Evolutionary conservation across 2,888 invertebrate species (phyloP).

Genomic region (Xestia ashworthii): DNA sequence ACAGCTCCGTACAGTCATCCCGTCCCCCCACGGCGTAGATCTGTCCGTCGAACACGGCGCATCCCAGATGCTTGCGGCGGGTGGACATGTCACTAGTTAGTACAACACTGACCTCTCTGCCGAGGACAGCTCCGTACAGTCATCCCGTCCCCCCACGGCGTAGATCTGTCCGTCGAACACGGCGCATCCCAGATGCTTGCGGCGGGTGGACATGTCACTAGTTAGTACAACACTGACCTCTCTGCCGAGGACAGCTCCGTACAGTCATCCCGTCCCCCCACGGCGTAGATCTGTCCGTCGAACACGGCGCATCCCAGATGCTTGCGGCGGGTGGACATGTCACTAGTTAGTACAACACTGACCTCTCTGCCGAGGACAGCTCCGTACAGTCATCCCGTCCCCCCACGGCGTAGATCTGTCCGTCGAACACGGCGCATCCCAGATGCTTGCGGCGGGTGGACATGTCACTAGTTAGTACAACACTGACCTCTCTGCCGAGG

Average conservation of each 20-base stretch:
- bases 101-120: conserved; percentile 82
- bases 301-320: conserved; percentile 99
- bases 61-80: conserved; percentile 98
- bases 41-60: conserved; percentile 99
- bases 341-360: conserved; percentile 73
- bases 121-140: conserved; percentile 98
- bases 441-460: conserved; percentile 99
- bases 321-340: conserved; percentile 98
- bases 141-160: conserved; percentile 99
- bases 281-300: conserved; percentile 99
- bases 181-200: conserved; percentile 99
- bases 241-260: conserved; percentile 96
- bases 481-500: conserved; percentile 89
- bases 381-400: conserved; percentile 99
- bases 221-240: conserved; percentile 74
- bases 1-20: conserved; percentile 99
- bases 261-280: conserved; percentile 99
- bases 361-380: conserved; percentile 92
- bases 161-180: conserved; percentile 99
- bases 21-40: conserved; percentile 99
- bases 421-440: conserved; percentile 99
- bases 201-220: conserved; percentile 96
- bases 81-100: conserved; percentile 94
- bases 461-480: conserved; percentile 90
- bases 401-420: conserved; percentile 99